Evolutionary conservation across 2,797 vertebrate species (phyloP).

Genomic region (Hoplostethus atlanticus): DNA sequence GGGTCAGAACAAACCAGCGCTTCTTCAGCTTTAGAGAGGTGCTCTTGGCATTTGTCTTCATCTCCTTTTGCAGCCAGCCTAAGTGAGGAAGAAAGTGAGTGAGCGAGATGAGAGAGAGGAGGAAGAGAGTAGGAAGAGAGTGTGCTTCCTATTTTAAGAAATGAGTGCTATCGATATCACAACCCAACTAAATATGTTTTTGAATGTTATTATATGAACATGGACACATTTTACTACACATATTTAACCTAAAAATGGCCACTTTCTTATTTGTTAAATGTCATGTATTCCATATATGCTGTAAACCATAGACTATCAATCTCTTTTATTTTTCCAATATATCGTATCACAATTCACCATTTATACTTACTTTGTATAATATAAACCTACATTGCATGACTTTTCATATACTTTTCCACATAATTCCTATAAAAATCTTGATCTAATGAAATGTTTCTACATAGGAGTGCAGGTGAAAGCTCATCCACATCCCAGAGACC

Average conservation of each 20-base stretch:
- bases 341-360: too few relatives aligned
- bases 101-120: neutral
- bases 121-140: neutral
- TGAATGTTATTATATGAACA: neutral
- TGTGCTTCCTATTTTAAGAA: too few relatives aligned
- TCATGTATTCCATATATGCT: neutral
- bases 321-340: too few relatives aligned
- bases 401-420: too few relatives aligned
- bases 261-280: neutral
- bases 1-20: constrained; percentile 94
- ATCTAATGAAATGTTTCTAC: neutral
- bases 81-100: constrained; percentile 1
- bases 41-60: constrained; percentile 90
- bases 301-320: neutral
- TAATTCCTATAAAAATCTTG: too few relatives aligned
- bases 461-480: neutral
- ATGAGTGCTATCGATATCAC: too few relatives aligned
- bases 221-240: neutral
- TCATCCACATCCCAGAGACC: neutral
- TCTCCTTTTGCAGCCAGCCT: constrained; percentile 96
- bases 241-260: neutral
- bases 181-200: neutral
- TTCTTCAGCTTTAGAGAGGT: constrained; percentile 94
- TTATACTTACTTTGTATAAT: too few relatives aligned
- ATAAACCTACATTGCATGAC: too few relatives aligned